These are phyloP conservation scores for Glyphotaelius pellucidus DNA, from an alignment of 2,888 invertebrate genomes.

Conservation along the genomic window DNA sequence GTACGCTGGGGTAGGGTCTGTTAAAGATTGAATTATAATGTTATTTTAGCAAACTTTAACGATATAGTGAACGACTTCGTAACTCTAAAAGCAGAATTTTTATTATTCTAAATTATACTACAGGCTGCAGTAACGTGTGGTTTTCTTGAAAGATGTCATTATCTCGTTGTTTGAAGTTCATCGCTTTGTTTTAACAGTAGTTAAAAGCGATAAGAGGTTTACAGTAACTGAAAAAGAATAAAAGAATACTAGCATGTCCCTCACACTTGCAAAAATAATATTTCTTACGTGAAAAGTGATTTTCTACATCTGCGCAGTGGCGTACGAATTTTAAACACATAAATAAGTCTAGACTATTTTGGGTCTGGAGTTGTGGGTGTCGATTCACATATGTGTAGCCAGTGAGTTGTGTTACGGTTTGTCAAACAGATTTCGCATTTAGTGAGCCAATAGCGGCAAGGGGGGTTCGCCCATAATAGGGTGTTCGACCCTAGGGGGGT, in stretches of 20 bases:
- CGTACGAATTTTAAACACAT: too few species aligned
- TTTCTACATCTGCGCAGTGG: too few species aligned
- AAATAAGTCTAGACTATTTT: too few species aligned
- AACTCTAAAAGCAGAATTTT: not conserved
- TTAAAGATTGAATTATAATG: not conserved
- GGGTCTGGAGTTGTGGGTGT: too few species aligned
- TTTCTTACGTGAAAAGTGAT: too few species aligned
- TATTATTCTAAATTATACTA: not conserved
- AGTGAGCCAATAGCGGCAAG: too few species aligned
- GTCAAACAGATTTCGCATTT: too few species aligned
- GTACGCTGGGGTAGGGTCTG: not conserved
- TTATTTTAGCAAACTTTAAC: not conserved
- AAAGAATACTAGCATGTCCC: not conserved
- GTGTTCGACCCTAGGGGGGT: too few species aligned
- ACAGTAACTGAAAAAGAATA: not conserved
- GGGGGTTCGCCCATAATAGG: too few species aligned
- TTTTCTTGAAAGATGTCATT: not conserved
- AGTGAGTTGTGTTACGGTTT: too few species aligned
- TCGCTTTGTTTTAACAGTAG: not conserved
- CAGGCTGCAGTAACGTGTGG: not conserved
- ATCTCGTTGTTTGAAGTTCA: not conserved
- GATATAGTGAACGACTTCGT: not conserved
- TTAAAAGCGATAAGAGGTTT: not conserved
- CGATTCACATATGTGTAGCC: too few species aligned
- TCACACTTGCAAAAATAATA: not conserved